Base-by-base conservation (phyloP, 2,113 vertebrate genomes). In the Oncorhynchus keta region DNA sequence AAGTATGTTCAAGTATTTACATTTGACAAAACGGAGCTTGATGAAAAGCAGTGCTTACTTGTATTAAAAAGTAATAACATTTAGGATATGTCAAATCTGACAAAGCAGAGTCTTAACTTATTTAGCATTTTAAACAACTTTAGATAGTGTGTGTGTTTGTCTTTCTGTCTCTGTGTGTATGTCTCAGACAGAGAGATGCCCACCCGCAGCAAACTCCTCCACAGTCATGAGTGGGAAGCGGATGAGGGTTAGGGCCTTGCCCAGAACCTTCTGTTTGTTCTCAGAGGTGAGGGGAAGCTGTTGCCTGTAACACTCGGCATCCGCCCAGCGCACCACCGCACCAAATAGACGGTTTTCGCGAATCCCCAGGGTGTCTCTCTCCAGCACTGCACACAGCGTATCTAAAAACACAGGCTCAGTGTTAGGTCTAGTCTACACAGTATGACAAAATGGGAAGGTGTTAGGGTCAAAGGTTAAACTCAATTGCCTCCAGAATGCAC, bases 201-300 rank as follows among this genome's bases (percentile, higher is more conserved):
- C 90, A 97, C 97, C 97, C 79, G 96, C 95, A 75, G 97, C 96
- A 84, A 98, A 97, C 82, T 97, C 96, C 82, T 98, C 97, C 62
- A 98, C 95, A 18, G 96, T 98, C 96, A 98, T 97, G 83, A 98
- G 90, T 0, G 97, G 96, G 81, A 98, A 98, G 61, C 97, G 96
- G 74, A 98, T 97, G 83, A 98, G 94, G 0, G 95, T 94, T 62
- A 98, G 94, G 0, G 96, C 96, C 92, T 97, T 97, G 57, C 96
- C 97, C 67, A 98, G 94, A 83, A 97, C 96, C 83, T 96, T 97
- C 55, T 97, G 96, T 81, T 97, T 98, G 91, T 97, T 98, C 85
- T 91, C 95, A 0, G 94, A 93, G 1, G 95, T 97, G 26, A 88
- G 92, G 11, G 96, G 94, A 81, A 98, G 87, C 83, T 97, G 95